Evolutionary conservation across 1,140 invertebrate species (phyloP).

Genomic region (Centruroides sculpturatus): DNA sequence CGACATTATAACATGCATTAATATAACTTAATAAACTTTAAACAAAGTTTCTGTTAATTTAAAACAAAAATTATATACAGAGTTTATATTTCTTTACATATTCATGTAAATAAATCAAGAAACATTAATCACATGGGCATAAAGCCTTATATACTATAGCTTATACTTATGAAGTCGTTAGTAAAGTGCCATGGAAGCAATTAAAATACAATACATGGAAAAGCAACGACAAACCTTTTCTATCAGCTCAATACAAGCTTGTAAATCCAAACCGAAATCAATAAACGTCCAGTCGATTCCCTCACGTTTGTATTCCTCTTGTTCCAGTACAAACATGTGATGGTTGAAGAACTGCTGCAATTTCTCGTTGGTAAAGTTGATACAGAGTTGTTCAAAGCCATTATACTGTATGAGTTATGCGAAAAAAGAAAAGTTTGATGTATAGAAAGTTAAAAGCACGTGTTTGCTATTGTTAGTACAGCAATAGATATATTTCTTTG

Average conservation of each 20-base stretch:
- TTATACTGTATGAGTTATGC: constrained; percentile 58
- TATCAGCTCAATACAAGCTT: constrained; percentile 96
- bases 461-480: constrained; percentile 5
- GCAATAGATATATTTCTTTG: background rate
- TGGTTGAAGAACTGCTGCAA: constrained; percentile 99
- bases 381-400: constrained; percentile 99
- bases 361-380: constrained; percentile 99
- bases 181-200: no score
- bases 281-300: constrained; percentile 98
- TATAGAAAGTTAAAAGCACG: no score
- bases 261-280: constrained; percentile 98
- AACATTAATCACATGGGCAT: no score
- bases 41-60: background rate
- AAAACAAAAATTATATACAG: background rate
- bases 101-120: no score
- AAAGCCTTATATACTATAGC: no score
- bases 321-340: constrained; percentile 99
- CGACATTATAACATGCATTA: background rate
- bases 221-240: constrained; percentile 66
- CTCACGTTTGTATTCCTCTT: constrained; percentile 97
- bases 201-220: no score
- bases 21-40: background rate
- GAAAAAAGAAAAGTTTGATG: background rate
- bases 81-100: no score
- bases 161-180: no score